Evolutionary conservation across 2,888 invertebrate genomes (phyloP).

Genomic region (Cyclophora albipunctata): DNA sequence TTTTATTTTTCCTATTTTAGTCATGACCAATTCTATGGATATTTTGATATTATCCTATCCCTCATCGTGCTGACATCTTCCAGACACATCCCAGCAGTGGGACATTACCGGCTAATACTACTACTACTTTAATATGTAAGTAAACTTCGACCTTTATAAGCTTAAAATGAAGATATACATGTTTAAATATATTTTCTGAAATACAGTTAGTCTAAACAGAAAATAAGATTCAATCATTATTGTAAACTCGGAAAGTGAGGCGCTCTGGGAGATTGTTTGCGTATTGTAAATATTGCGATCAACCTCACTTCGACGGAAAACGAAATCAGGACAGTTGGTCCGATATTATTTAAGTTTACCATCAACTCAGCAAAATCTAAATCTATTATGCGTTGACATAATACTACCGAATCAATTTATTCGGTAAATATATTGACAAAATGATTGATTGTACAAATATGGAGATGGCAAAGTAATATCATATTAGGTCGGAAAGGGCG

Average conservation of each 20-base stretch:
- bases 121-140: too few relatives aligned
- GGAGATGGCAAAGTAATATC: not conserved
- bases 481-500: not conserved
- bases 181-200: too few relatives aligned
- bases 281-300: not conserved
- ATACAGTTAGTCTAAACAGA: not conserved
- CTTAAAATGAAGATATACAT: too few relatives aligned
- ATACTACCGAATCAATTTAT: slow-evolving; percentile 3
- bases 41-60: too few relatives aligned
- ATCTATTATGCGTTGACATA: slow-evolving; percentile 11
- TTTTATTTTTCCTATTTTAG: too few relatives aligned
- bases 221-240: not conserved
- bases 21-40: too few relatives aligned
- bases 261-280: not conserved
- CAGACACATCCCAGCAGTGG: too few relatives aligned
- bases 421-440: slow-evolving; percentile 6
- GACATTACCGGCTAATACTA: too few relatives aligned
- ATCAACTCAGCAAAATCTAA: not conserved
- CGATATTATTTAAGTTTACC: not conserved
- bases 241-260: not conserved
- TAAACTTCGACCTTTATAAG: too few relatives aligned
- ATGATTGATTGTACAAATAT: slow-evolving; percentile 7
- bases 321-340: not conserved
- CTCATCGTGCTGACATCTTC: too few relatives aligned
- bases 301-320: not conserved